Base-by-base conservation (phyloP, 2,113 vertebrate species). In the Callionymus lyra region DNA sequence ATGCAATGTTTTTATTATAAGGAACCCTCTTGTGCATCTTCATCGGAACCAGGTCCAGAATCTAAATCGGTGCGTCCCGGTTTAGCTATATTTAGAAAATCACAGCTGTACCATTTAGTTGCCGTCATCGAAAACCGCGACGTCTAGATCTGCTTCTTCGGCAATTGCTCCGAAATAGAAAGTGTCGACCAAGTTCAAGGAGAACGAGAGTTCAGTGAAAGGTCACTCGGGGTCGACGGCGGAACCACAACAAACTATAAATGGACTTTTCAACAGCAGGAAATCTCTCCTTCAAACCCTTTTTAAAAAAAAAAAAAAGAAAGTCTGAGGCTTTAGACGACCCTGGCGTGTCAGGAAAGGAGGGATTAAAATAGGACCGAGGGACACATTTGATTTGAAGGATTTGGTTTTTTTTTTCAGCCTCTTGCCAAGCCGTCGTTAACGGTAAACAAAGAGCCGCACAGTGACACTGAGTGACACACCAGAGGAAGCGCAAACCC, bases 301-400 rank as follows among this genome's bases (percentile, higher is more conserved):
- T 53, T 53, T 19, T 12, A 63, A 62, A 59, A 64, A 44, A 54
- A 42, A 57, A 17, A 17, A 18, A 1, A 31, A 51, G 53, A 54
- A 68, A 65, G 60, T n/a, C 38, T 21, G 31, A 37, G 41, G 38
- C 10, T 13, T 4, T 11, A 50, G 8, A 38, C 13, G 57, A 59
- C 18, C 16, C 38, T 6, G 13, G 40, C 51, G 45, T 27, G 38
- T 34, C 33, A 17, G 11, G 9, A 33, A 37, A 21, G 65, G 47
- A 47, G 0, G 2, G 37, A 49, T 47, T 55, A 39, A 72, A 72
- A 73, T 66, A 68, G 71, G 48, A 56, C 34, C 1, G 44, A 59
- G 40, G 32, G 39, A 41, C 52, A 21, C 54, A 10, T 33, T 38
- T 32, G 50, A 47, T 58, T 54, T 62, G 61, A 42, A 64, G 47